These are phyloP conservation scores for Papilio glaucus DNA, from an alignment of 1,140 invertebrate genomes.

Conservation along the genomic window DNA sequence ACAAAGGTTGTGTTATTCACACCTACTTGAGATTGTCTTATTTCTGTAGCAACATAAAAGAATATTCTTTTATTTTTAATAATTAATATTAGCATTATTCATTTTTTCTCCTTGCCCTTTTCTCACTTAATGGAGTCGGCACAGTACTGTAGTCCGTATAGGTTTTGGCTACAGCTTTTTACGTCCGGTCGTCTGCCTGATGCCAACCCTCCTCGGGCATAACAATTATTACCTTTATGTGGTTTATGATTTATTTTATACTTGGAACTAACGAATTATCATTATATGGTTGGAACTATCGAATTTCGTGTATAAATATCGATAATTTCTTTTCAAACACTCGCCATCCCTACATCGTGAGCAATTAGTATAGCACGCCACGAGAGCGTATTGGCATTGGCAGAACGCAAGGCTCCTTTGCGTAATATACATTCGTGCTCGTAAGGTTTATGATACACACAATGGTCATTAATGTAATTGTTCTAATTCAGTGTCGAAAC, in stretches of 20 bases:
- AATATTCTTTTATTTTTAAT: not conserved
- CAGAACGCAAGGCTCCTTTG: constrained; percentile 38
- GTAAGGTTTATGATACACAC: constrained; percentile 5
- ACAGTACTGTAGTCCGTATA: too few species aligned
- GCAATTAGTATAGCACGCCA: constrained; percentile 29
- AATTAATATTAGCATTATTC: too few species aligned
- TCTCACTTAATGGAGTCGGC: too few species aligned
- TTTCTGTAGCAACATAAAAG: not conserved
- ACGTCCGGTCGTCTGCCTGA: too few species aligned
- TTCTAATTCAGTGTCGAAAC: constrained; percentile 23
- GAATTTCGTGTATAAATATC: not conserved
- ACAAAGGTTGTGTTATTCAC: not conserved
- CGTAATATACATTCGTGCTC: constrained; percentile 30
- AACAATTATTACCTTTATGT: too few species aligned
- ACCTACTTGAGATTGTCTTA: too few species aligned
- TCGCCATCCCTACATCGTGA: constrained; percentile 20
- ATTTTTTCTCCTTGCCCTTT: too few species aligned
- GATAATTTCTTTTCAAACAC: constrained; percentile 1
- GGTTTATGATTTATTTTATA: too few species aligned
- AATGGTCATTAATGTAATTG: constrained; percentile 41
- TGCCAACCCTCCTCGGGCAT: too few species aligned
- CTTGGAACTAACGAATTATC: not conserved
- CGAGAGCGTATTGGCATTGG: constrained; percentile 37
- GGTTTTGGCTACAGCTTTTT: too few species aligned
- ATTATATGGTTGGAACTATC: not conserved